Evolutionary conservation across 2,113 vertebrate species (phyloP).

Genomic region (Caloenas nicobarica): DNA sequence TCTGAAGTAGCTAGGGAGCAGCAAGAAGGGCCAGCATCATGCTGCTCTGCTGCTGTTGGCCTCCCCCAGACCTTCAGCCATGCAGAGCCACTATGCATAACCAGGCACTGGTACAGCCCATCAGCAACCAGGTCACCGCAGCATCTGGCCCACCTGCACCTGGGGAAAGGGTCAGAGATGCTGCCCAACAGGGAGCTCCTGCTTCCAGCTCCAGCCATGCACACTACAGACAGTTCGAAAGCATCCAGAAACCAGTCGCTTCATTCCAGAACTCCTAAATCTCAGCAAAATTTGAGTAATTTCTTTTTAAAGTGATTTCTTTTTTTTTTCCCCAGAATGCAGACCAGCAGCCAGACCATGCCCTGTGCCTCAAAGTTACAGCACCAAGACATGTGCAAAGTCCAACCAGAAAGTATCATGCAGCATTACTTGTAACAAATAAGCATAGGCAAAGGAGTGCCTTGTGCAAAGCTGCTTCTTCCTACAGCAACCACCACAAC

Average conservation of each 20-base stretch:
- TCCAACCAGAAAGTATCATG: not conserved
- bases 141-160: not conserved
- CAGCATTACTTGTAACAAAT: not conserved
- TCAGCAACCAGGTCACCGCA: not conserved
- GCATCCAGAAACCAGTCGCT: not conserved
- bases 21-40: not conserved
- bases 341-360: not conserved
- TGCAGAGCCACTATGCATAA: not conserved
- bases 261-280: not conserved
- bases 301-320: not conserved
- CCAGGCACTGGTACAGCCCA: accelerated
- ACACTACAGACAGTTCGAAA: not conserved
- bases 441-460: not conserved
- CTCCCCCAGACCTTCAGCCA: not conserved
- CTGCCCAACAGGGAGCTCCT: not conserved
- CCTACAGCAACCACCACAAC: not conserved
- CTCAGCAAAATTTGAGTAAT: not conserved
- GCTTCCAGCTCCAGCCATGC: not conserved
- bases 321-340: not conserved
- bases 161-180: not conserved
- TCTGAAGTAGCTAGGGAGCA: not conserved
- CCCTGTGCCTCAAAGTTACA: not conserved
- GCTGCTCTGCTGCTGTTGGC: not conserved
- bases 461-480: not conserved
- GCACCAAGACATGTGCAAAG: not conserved